phyloP scores from a whole-genome alignment of 92 coral and sea anemone genomes.

The Zoanthus sociatus region DNA sequence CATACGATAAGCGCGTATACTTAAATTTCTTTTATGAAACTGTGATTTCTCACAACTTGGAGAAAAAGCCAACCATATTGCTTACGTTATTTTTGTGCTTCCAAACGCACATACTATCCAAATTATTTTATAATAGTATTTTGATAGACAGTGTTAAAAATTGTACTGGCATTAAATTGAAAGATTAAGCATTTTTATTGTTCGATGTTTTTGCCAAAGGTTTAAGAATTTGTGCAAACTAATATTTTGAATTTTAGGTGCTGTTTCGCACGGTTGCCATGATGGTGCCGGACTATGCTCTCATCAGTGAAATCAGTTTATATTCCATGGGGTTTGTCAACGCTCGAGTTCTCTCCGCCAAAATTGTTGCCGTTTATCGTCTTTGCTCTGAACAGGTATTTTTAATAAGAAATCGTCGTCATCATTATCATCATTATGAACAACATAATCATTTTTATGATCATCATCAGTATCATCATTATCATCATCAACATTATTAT shows the following conservation, averaged over 20 bases:
- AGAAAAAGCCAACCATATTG: too few species aligned
- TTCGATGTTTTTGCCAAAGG: neutral
- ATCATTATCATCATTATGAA: neutral
- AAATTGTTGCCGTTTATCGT: constrained; percentile 95
- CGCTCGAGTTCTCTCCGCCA: constrained; percentile 91
- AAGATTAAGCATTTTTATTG: too few species aligned
- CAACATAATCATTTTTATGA: neutral
- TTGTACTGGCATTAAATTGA: too few species aligned
- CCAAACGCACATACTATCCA: too few species aligned
- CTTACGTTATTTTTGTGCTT: too few species aligned
- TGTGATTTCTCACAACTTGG: too few species aligned
- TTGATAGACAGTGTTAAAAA: too few species aligned
- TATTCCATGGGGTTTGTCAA: constrained; percentile 98
- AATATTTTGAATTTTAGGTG: constrained; percentile 62
- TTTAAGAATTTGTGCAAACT: neutral
- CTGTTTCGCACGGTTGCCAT: constrained; percentile 97
- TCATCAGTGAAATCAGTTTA: constrained; percentile 94
- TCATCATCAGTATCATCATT: too few species aligned
- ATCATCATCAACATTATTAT: too few species aligned
- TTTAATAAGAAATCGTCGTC: neutral
- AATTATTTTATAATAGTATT: too few species aligned
- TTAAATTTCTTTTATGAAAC: too few species aligned
- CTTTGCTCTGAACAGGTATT: constrained; percentile 94
- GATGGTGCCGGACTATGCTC: constrained; percentile 99
- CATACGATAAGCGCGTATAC: too few species aligned